phyloP scores from a whole-genome alignment of 2,113 vertebrate genomes.

The Morone chrysops region DNA sequence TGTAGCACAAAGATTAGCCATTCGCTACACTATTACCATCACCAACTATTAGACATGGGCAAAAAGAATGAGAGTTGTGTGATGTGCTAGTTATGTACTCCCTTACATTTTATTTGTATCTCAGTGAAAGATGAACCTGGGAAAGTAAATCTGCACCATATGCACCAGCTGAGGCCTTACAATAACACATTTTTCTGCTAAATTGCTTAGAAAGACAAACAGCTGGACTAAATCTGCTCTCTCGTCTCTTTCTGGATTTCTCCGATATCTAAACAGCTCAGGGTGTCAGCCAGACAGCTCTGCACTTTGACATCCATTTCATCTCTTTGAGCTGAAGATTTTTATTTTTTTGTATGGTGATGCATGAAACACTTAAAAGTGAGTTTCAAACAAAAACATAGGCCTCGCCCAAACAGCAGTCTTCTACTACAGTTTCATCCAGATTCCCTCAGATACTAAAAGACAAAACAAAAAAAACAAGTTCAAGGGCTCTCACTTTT shows the following conservation, averaged over 20 bases:
- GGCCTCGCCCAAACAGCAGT: background rate
- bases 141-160: slow-evolving; percentile 57
- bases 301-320: slow-evolving; percentile 46
- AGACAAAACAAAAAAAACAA: too few species aligned
- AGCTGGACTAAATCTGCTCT: slow-evolving; percentile 72
- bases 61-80: slow-evolving; percentile 39
- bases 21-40: slow-evolving; percentile 20
- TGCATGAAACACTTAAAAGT: slow-evolving; percentile 25
- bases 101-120: slow-evolving; percentile 46
- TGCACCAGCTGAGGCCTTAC: slow-evolving; percentile 62
- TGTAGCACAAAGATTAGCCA: slow-evolving; percentile 23
- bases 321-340: slow-evolving; percentile 39
- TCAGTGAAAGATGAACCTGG: slow-evolving; percentile 53
- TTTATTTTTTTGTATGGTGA: slow-evolving; percentile 12
- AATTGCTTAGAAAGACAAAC: slow-evolving; percentile 69
- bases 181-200: slow-evolving; percentile 72
- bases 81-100: slow-evolving; percentile 26
- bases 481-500: too few species aligned
- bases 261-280: slow-evolving; percentile 61
- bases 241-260: slow-evolving; percentile 41
- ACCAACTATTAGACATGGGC: background rate
- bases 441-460: too few species aligned
- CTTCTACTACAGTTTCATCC: too few species aligned
- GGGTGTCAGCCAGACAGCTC: slow-evolving; percentile 51
- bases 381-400: slow-evolving; percentile 10